Base-by-base conservation (phyloP, 2,113 vertebrate species). In the Terrapene triunguis region DNA sequence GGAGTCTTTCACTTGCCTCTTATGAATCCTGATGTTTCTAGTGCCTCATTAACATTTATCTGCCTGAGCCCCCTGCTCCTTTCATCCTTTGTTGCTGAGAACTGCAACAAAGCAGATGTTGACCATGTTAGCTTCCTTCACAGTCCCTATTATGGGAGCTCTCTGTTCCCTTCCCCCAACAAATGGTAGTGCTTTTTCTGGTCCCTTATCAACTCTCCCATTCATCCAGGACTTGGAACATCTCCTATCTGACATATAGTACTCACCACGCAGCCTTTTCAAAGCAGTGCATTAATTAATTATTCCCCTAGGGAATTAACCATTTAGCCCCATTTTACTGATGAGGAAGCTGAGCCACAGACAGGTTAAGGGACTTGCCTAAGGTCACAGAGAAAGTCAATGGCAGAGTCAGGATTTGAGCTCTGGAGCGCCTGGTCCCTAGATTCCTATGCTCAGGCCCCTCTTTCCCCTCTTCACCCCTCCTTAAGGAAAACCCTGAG, bases 281-380 rank as follows among this genome's bases (percentile, higher is more conserved):
- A 95, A 97, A 97, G 92, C 51, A 78, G 94, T 96, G 87, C 2
- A 1, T 94, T 93, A 97, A 97, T 97, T 97, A 96, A 97, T 97
- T 97, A 97, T 95, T 96, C 96, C 86, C 80, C 81, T 0, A 11
- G n/a, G 55, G 95, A 97, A 97, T 97, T 97, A 97, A 96, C 86
- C 1, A 3, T 89, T 93, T 95, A 96, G 94, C 96, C 95, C 95
- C 96, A 92, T 97, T 95, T 96, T 97, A 81, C 59, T 90, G 92
- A 11, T 6, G 94, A 85, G 78, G 90, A 89, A 93, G 86, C 88
- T 50, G 87, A 0, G 47, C 84, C 25, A 80, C 5, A 24, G 87
- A 74, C 85, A 93, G 90, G 55, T 9, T 72, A 53, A 82, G 69
- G 0, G 62, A 94, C 90, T 35, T 87, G 83, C 59, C 44, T 0